phyloP scores from a whole-genome alignment of 2,113 vertebrate species.

The Cygnus buccinator region DNA sequence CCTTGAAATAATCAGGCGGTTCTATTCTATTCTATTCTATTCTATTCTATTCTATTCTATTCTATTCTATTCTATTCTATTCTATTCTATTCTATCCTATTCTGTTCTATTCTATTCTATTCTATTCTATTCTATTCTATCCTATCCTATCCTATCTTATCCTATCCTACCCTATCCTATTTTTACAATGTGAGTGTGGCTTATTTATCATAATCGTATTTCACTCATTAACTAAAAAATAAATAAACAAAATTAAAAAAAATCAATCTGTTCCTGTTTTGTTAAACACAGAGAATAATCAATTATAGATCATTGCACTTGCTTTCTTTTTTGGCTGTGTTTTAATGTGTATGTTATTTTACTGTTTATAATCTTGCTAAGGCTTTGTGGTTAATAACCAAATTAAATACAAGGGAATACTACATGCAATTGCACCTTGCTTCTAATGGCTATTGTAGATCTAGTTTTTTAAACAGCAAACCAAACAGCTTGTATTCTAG shows the following conservation, averaged over 20 bases:
- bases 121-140: not conserved
- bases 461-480: not conserved
- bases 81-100: not conserved
- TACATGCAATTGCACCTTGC: fast-evolving
- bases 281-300: not conserved
- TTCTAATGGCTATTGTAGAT: not conserved
- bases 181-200: not conserved
- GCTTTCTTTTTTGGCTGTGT: not conserved
- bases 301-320: not conserved
- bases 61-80: not conserved
- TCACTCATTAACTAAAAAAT: not conserved
- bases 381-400: not conserved
- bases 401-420: not conserved
- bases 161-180: too few species aligned
- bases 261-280: not conserved
- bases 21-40: not conserved
- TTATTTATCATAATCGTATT: not conserved
- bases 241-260: not conserved
- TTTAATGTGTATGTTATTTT: not conserved
- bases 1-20: too few species aligned
- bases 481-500: not conserved
- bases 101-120: too few species aligned
- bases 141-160: not conserved
- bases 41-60: too few species aligned
- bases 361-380: not conserved